Percentiles rank a stretch among this genome's conserved stretches.
Conservation (phyloP, 92 coral and sea anemone genomes). For the Heliopora coerulea region DNA sequence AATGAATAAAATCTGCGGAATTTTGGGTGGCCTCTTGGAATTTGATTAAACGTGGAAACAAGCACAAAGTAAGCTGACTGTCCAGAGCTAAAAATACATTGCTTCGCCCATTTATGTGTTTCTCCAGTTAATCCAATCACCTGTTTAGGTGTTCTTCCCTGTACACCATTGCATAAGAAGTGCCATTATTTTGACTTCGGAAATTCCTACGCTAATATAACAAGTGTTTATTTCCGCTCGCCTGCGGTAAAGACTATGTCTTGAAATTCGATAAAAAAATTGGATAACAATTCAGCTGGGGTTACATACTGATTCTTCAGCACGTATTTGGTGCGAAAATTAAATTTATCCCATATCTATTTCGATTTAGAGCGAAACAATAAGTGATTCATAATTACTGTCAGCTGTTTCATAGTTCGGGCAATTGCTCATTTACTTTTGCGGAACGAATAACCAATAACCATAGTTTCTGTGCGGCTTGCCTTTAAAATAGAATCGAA, state of each 20-base stretch:
- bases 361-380: too few relatives aligned
- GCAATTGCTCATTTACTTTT: too few relatives aligned
- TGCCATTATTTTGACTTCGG: neutral
- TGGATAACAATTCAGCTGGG: too few relatives aligned
- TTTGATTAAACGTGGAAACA: neutral
- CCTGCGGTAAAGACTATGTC: neutral
- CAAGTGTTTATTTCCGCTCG: neutral
- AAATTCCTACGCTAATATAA: neutral
- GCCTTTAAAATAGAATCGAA: too few relatives aligned
- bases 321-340: too few relatives aligned
- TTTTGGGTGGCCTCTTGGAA: conserved; percentile 30
- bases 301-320: too few relatives aligned
- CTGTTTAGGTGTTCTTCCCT: neutral
- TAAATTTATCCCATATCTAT: too few relatives aligned
- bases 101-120: neutral
- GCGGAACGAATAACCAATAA: too few relatives aligned
- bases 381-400: too few relatives aligned
- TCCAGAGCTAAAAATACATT: neutral
- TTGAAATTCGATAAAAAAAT: neutral
- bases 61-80: neutral
- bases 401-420: too few relatives aligned
- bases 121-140: conserved; percentile 17
- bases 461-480: too few relatives aligned
- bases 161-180: neutral
- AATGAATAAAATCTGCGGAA: conserved; percentile 14